These are phyloP conservation scores for Ailuropoda melanoleuca DNA, from an alignment of 2,113 vertebrate genomes.

Conservation along the genomic window DNA sequence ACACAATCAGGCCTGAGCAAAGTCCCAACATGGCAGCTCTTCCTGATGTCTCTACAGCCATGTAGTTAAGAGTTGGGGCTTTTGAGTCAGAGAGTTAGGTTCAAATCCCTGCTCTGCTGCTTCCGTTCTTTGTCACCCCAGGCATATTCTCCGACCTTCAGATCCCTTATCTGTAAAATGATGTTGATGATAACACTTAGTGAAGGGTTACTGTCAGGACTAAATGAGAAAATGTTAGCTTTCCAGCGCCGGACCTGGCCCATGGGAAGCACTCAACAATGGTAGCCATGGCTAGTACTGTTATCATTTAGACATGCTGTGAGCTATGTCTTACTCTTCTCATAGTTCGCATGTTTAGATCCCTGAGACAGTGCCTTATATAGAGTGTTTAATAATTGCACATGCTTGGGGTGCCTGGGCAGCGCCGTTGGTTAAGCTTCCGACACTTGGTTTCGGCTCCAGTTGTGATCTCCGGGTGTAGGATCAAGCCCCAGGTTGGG, in stretches of 20 bases:
- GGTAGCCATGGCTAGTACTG: not conserved
- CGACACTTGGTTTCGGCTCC: not conserved
- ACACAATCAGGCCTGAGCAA: not conserved
- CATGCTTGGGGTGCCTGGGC: not conserved
- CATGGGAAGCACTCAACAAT: not conserved
- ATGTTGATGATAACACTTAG: not conserved
- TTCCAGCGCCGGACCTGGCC: not conserved
- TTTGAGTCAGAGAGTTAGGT: not conserved
- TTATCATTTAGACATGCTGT: not conserved
- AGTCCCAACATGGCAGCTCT: not conserved
- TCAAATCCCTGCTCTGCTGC: not conserved
- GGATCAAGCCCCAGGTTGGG: not conserved
- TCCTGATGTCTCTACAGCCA: not conserved
- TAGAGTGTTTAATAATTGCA: not conserved
- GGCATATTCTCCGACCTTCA: not conserved
- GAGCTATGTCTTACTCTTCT: not conserved
- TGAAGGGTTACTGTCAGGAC: not conserved
- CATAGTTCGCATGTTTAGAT: not conserved
- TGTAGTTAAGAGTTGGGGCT: not conserved
- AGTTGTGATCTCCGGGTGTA: not conserved
- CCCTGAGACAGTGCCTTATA: not conserved
- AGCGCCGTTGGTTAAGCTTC: not conserved
- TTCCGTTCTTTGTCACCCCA: not conserved
- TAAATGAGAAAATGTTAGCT: not conserved
- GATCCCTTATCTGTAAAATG: not conserved